phyloP scores from a whole-genome alignment of 92 coral and sea anemone species.

The Paragorgia papillata region DNA sequence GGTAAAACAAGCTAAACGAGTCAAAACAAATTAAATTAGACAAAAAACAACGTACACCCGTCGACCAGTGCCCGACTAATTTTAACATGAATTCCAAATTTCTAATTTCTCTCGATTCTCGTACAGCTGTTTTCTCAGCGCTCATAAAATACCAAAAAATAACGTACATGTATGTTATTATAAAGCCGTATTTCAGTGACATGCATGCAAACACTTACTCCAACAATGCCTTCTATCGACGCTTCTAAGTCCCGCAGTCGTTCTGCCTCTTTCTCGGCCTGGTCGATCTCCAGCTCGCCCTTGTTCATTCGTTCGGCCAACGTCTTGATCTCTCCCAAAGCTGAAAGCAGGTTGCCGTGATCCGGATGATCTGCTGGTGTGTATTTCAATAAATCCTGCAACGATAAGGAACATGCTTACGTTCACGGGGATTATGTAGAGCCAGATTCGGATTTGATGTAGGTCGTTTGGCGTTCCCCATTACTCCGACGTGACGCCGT shows the following conservation, averaged over 20 bases:
- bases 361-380: constrained; percentile 97
- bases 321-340: constrained; percentile 91
- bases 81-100: too few species aligned
- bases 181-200: not conserved
- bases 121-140: too few species aligned
- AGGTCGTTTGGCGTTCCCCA: not conserved
- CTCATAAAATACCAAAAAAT: too few species aligned
- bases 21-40: not conserved
- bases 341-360: constrained; percentile 86
- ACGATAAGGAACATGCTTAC: constrained; percentile 15
- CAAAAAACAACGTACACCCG: not conserved
- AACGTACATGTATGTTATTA: too few species aligned
- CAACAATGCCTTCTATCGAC: constrained; percentile 91
- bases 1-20: constrained; percentile 76
- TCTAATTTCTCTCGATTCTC: too few species aligned
- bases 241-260: constrained; percentile 91
- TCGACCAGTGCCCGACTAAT: not conserved
- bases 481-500: not conserved
- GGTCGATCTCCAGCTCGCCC: constrained; percentile 90
- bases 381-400: constrained; percentile 93
- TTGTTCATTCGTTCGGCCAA: constrained; percentile 97
- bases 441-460: not conserved
- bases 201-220: constrained; percentile 54
- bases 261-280: constrained; percentile 98
- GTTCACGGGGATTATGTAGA: not conserved